Conservation (phyloP, 2,797 vertebrate species). For the Channa striata region DNA sequence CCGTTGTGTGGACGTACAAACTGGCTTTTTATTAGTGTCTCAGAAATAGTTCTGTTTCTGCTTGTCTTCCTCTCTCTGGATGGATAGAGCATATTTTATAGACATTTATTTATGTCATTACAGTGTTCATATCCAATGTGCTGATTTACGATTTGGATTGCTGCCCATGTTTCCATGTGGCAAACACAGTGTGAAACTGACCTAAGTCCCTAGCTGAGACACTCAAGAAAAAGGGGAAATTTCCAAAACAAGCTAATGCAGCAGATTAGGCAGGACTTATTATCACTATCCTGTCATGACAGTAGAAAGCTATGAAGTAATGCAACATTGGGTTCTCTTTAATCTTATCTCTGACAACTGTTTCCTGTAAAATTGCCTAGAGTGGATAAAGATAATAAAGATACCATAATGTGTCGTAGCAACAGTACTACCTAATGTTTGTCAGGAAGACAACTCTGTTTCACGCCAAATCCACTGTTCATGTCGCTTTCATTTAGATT, state of each 20-base stretch:
- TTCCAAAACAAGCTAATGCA: conserved; percentile 7
- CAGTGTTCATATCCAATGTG: not conserved
- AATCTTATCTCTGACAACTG: not conserved
- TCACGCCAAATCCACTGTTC: too few species aligned
- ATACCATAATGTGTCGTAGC: not conserved
- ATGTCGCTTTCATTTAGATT: too few species aligned
- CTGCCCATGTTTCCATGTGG: not conserved
- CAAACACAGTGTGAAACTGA: not conserved
- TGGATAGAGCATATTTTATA: not conserved
- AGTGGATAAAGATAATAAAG: not conserved
- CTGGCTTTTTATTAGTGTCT: not conserved
- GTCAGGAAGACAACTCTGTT: too few species aligned
- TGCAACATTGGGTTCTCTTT: too few species aligned
- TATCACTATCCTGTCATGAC: not conserved
- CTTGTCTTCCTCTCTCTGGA: not conserved
- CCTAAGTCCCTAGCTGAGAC: not conserved
- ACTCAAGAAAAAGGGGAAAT: conserved; percentile 1
- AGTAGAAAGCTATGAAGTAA: not conserved
- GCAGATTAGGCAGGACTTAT: not conserved
- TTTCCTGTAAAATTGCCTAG: not conserved
- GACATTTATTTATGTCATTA: not conserved
- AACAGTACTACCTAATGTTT: too few species aligned
- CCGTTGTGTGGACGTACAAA: not conserved
- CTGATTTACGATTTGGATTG: not conserved
- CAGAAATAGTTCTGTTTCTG: not conserved